phyloP scores from a whole-genome alignment of 2,888 invertebrate genomes.

The Boloria selene region DNA sequence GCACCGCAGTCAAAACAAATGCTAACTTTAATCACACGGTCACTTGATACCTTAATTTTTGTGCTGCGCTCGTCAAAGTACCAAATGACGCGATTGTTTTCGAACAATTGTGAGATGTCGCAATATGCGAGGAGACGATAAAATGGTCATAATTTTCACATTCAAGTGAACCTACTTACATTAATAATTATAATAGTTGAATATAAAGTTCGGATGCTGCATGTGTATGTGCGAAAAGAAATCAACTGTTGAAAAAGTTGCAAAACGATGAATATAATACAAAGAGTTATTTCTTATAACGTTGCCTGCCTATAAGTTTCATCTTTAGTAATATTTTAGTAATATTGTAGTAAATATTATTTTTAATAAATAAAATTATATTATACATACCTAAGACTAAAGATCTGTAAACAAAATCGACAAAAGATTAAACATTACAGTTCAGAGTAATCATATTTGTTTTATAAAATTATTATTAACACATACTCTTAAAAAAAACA shows the following conservation, averaged over 20 bases:
- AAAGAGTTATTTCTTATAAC: no score
- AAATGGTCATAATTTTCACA: constrained; percentile 34
- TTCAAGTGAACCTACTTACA: constrained; percentile 30
- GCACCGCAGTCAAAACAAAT: constrained; percentile 59
- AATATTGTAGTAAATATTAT: no score
- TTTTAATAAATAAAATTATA: no score
- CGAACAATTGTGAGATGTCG: constrained; percentile 35
- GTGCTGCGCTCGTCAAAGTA: constrained; percentile 43
- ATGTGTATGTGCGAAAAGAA: neutral
- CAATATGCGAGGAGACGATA: constrained; percentile 35
- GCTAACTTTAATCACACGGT: constrained; percentile 52
- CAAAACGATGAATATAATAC: neutral
- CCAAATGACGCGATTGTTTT: constrained; percentile 39
- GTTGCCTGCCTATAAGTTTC: no score
- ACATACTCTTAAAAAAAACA: no score
- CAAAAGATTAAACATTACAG: no score
- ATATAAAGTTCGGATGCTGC: neutral
- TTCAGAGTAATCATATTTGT: no score
- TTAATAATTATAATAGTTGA: constrained; percentile 22
- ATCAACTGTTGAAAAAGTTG: neutral
- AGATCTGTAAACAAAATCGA: no score
- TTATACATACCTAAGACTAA: no score
- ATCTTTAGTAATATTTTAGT: no score
- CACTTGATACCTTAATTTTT: constrained; percentile 52
- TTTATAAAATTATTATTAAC: no score